phyloP scores from a whole-genome alignment of 2,888 invertebrate species.

The Orchesella flavescens region DNA sequence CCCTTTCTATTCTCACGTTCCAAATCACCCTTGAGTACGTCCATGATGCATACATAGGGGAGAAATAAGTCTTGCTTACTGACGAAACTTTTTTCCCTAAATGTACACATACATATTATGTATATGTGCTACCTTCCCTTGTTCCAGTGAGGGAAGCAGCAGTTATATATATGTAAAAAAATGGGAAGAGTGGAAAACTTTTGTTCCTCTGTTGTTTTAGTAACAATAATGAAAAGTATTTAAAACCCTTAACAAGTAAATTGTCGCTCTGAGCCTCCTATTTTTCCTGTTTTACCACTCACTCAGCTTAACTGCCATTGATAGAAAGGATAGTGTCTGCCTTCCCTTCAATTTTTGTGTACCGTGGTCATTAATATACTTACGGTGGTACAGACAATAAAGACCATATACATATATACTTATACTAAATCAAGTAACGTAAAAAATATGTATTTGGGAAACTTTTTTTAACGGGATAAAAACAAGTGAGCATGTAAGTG shows the following conservation, averaged over 20 bases:
- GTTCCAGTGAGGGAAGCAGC: not conserved
- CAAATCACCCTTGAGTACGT: not conserved
- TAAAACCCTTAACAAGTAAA: slow-evolving; percentile 1
- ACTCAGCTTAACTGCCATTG: not conserved
- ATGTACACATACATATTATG: slow-evolving; percentile 16
- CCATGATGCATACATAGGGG: not conserved
- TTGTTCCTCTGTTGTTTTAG: not conserved
- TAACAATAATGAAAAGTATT: slow-evolving; percentile 9
- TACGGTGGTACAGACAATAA: not conserved
- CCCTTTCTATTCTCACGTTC: slow-evolving; percentile 3
- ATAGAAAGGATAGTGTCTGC: too few relatives aligned
- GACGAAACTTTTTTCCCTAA: not conserved
- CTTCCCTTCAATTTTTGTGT: not conserved
- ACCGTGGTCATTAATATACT: not conserved
- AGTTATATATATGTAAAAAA: not conserved
- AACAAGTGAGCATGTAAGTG: too few relatives aligned
- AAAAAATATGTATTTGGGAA: not conserved
- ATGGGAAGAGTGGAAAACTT: not conserved
- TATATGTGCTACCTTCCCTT: not conserved
- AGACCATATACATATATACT: too few relatives aligned
- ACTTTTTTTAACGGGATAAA: too few relatives aligned
- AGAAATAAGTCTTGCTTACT: slow-evolving; percentile 9
- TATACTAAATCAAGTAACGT: not conserved
- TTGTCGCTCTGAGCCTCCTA: not conserved
- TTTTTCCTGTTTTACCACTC: not conserved